Conservation (phyloP, 1,140 invertebrate genomes). For the Magallana ariakensis region DNA sequence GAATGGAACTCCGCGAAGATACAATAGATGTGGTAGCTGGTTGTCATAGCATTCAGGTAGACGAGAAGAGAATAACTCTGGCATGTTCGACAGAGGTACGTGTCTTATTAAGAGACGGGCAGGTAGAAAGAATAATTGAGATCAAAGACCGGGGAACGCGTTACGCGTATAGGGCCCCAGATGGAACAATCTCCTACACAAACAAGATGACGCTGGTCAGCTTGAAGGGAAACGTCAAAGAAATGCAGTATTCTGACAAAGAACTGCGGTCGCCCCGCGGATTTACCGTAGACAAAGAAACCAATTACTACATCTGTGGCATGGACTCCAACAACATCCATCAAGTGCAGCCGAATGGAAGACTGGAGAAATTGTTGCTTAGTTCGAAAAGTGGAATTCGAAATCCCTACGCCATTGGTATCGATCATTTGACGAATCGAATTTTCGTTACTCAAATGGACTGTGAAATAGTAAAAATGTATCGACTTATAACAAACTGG, state of each 20-base stretch:
- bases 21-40: conserved; percentile 38
- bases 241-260: conserved; percentile 42
- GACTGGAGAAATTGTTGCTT: conserved; percentile 43
- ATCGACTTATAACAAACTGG: conserved; percentile 53
- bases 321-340: conserved; percentile 59
- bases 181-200: conserved; percentile 39
- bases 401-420: conserved; percentile 52
- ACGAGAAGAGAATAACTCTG: conserved; percentile 30
- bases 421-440: conserved; percentile 32
- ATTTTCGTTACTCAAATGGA: conserved; percentile 59
- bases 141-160: conserved; percentile 49
- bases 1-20: conserved; percentile 2
- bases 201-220: conserved; percentile 38
- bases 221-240: conserved; percentile 34
- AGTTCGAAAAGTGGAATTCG: conserved; percentile 45
- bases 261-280: conserved; percentile 52
- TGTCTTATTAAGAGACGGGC: conserved; percentile 2
- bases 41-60: conserved; percentile 48
- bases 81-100: conserved; percentile 55
- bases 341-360: conserved; percentile 44
- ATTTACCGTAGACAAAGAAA: conserved; percentile 46
- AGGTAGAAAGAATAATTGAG: conserved; percentile 29
- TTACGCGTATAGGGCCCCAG: conserved; percentile 20
- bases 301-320: conserved; percentile 54
- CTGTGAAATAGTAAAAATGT: conserved; percentile 52